Conservation (phyloP, 2,888 invertebrate genomes). For the Synergus umbraculus region DNA sequence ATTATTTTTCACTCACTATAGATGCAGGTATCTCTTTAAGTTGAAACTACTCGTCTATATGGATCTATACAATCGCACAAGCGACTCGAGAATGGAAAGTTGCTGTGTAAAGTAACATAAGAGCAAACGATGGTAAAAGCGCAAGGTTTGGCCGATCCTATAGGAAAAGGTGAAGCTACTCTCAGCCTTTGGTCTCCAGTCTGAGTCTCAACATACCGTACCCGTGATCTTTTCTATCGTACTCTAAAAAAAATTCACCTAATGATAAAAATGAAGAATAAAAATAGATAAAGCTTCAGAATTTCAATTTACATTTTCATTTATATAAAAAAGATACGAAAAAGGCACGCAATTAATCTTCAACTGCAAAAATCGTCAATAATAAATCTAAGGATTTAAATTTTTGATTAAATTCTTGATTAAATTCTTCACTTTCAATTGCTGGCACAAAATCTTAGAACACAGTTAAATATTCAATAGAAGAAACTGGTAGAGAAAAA, state of each 20-base stretch:
- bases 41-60: slow-evolving; percentile 1
- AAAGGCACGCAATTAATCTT: too few relatives aligned
- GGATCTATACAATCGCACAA: neutral
- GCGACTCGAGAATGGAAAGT: slow-evolving; percentile 29
- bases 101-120: neutral
- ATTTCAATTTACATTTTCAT: too few relatives aligned
- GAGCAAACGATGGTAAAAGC: neutral
- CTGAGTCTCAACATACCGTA: neutral
- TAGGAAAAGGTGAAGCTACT: slow-evolving; percentile 38
- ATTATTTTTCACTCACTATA: slow-evolving; percentile 30
- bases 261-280: too few relatives aligned
- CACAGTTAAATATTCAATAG: neutral
- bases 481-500: neutral
- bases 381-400: too few relatives aligned
- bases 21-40: neutral
- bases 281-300: too few relatives aligned
- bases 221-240: too few relatives aligned
- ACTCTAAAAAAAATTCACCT: too few relatives aligned
- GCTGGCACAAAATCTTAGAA: neutral
- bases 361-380: too few relatives aligned
- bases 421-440: too few relatives aligned
- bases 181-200: slow-evolving; percentile 18
- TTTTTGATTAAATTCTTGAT: too few relatives aligned
- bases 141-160: slow-evolving; percentile 30
- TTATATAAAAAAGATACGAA: too few relatives aligned